Base-by-base conservation (phyloP, 2,797 vertebrate genomes). In the Coreius guichenoti region DNA sequence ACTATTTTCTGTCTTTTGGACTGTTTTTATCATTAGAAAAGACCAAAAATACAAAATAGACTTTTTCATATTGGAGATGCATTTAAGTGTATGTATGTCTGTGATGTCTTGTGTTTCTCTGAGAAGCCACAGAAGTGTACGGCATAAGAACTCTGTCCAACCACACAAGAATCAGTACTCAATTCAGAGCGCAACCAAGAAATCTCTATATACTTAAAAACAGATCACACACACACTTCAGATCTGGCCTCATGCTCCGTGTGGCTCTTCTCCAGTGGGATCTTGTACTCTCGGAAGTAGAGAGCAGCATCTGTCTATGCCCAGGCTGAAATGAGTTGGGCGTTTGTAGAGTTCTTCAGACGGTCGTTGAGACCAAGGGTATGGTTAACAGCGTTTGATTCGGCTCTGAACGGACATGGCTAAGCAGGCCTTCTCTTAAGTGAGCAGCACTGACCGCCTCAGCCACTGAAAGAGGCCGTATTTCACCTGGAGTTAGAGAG, bases 341-440 rank as follows among this genome's bases (percentile, higher is more conserved):
- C 16, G 51, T 68, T 85, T 85, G 61, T 75, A 88, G 85, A 75
- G 82, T 68, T 63, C 85, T 76, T 80, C 74, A 85, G 83, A 43
- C 1, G n/a, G 56, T 80, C 5, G 45, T 85, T 85, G 84, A 85
- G 77, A 36, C 54, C 54, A 65, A 80, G 51, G 83, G 36, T 65
- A 65, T 74, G 56, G 54, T 73, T 85, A 80, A 49, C 76, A 21
- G 56, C 29, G 36, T 80, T 85, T 70, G 68, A 74, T 85, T 73
- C 68, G 3, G 13, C 29, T 61, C 4, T 58, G 21, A 36, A 26
- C 1, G 6, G 77, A 65, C 69, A 29, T 16, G 63, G 73, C 45
- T 77, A 12, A 84, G 47, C 63, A 31, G 36, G 58, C 17, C 11
- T 9, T 77, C 7, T 54, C 17, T 76, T 77, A 43, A 69, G 56